Conservation (phyloP, 2,888 invertebrate species). For the Parnassius apollo region DNA sequence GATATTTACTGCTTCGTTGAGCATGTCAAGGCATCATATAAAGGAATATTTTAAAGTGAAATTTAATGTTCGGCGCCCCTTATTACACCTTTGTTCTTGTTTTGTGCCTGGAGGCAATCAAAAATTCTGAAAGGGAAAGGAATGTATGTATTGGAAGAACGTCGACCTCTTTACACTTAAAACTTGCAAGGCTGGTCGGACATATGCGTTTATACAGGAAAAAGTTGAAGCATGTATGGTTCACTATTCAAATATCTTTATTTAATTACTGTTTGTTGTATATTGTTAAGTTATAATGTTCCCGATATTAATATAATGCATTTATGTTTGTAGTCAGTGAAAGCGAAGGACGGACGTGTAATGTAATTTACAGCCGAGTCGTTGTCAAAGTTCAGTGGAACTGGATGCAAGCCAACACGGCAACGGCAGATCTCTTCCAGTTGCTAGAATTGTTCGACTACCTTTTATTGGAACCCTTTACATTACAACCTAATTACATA, state of each 20-base stretch:
- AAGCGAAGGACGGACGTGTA: conserved; percentile 44
- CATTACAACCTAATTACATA: conserved; percentile 40
- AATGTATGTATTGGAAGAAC: conserved; percentile 52
- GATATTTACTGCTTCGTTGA: conserved; percentile 42
- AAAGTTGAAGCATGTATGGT: conserved; percentile 23
- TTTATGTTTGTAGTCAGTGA: conserved; percentile 22
- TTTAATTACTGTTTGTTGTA: background rate
- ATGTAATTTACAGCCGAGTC: conserved; percentile 54
- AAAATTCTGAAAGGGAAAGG: conserved; percentile 55
- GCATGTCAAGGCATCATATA: conserved; percentile 46
- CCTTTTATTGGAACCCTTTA: conserved; percentile 43
- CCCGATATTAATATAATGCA: conserved; percentile 7
- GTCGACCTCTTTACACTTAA: conserved; percentile 48
- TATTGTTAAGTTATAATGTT: conserved; percentile 1
- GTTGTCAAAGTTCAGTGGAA: conserved; percentile 78
- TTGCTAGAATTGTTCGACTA: conserved; percentile 51
- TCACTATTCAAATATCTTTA: conserved; percentile 17
- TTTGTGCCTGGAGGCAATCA: conserved; percentile 50
- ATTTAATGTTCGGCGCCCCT: conserved; percentile 47
- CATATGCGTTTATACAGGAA: conserved; percentile 22
- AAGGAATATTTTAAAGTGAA: conserved; percentile 46
- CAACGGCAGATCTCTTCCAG: conserved; percentile 64
- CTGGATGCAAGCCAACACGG: conserved; percentile 74
- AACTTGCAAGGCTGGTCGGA: conserved; percentile 34
- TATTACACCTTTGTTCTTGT: conserved; percentile 54